Conservation (phyloP, 2,113 vertebrate species). For the Chionodraco myersi region DNA sequence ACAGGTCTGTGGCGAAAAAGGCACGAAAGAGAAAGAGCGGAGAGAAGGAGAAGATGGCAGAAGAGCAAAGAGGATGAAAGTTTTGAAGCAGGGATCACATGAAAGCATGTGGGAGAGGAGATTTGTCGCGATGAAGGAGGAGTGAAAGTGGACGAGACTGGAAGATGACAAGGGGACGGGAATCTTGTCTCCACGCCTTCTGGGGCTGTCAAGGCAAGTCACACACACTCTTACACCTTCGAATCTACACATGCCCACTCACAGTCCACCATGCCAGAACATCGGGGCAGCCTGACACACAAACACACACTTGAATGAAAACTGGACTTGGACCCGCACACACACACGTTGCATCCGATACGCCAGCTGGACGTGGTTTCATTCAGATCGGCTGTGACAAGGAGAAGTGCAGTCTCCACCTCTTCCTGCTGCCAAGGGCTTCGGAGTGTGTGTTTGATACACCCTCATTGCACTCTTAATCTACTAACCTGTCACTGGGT, state of each 20-base stretch:
- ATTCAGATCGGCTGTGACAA: constrained; percentile 20
- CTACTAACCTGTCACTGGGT: constrained; percentile 43
- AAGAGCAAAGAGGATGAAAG: constrained; percentile 7
- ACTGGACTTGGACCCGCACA: background rate
- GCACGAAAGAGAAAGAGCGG: background rate
- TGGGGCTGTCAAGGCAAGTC: constrained; percentile 40
- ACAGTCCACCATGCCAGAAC: constrained; percentile 10
- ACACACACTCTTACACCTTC: constrained; percentile 18
- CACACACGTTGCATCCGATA: no score
- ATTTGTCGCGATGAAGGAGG: constrained; percentile 24
- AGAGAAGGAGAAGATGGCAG: background rate
- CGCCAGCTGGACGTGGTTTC: no score
- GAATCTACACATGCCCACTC: background rate
- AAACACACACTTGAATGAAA: background rate
- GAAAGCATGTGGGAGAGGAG: background rate
- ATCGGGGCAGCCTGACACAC: background rate
- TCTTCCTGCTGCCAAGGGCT: constrained; percentile 13
- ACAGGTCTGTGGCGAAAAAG: constrained; percentile 46
- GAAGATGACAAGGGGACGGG: constrained; percentile 23
- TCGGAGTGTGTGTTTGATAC: constrained; percentile 16
- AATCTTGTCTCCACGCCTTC: background rate
- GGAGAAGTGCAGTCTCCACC: constrained; percentile 3
- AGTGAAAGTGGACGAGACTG: constrained; percentile 23
- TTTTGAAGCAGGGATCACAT: constrained; percentile 11
- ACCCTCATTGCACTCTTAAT: constrained; percentile 9